phyloP scores from a whole-genome alignment of 1,140 invertebrate species.

The Lethrus apterus region DNA sequence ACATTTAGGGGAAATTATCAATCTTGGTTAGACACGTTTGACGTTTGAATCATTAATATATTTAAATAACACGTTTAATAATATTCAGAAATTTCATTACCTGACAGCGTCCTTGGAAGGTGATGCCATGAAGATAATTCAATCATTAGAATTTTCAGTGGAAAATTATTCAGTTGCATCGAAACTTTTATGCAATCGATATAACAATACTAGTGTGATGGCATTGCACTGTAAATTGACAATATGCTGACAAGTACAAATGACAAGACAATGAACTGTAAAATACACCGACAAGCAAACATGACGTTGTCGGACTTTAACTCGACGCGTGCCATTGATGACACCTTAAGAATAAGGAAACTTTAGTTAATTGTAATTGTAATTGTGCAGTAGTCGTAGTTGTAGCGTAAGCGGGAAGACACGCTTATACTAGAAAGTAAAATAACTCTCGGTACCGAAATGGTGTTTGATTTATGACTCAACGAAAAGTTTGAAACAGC shows the following conservation, averaged over 20 bases:
- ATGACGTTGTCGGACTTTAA: no score
- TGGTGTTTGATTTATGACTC: no score
- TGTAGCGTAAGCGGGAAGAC: no score
- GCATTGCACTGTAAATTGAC: constrained; percentile 19
- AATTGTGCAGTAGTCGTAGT: no score
- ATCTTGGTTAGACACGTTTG: constrained; percentile 24
- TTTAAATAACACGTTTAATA: constrained; percentile 16
- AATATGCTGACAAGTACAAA: constrained; percentile 14
- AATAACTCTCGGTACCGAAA: no score
- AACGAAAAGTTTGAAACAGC: constrained; percentile 17
- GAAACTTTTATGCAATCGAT: constrained; percentile 9
- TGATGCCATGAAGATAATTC: constrained; percentile 23
- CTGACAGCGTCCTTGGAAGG: constrained; percentile 23
- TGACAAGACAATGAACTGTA: no score
- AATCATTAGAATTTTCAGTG: constrained; percentile 18
- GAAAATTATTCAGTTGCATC: constrained; percentile 14
- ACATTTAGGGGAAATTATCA: constrained; percentile 18
- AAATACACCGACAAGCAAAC: no score
- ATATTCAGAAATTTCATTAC: constrained; percentile 32
- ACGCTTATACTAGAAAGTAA: no score
- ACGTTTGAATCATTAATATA: constrained; percentile 25
- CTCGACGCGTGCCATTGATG: no score
- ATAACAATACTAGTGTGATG: constrained; percentile 17
- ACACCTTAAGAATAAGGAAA: no score
- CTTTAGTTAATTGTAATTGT: no score